Percentiles rank a stretch among this genome's conserved stretches.
Evolutionary conservation across 2,797 vertebrate species (phyloP).

Genomic region (Rhinatrema bivittatum): DNA sequence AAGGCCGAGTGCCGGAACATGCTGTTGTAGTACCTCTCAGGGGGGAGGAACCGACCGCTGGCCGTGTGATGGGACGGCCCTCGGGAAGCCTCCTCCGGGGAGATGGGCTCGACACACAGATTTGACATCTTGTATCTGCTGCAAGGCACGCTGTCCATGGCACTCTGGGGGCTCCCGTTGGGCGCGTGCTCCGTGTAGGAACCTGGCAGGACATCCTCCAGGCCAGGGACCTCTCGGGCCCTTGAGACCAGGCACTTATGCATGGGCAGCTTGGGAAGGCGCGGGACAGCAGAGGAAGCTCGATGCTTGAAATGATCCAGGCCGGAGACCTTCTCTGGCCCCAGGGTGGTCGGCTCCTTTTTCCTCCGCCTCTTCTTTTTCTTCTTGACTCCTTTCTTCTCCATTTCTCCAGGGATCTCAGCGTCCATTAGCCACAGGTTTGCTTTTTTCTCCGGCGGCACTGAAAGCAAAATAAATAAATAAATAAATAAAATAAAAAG

Average conservation of each 20-base stretch:
- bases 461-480: constrained; percentile 50
- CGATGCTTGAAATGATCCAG: constrained; percentile 23
- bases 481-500: no score
- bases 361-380: constrained; percentile 79
- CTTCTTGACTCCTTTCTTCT: constrained; percentile 55
- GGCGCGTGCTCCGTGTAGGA: constrained; percentile 54
- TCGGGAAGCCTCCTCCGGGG: constrained; percentile 34
- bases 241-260: constrained; percentile 74
- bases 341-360: constrained; percentile 63
- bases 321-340: constrained; percentile 22
- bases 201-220: constrained; percentile 58
- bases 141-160: constrained; percentile 19
- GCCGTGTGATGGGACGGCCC: constrained; percentile 42
- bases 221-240: constrained; percentile 31
- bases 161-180: constrained; percentile 11
- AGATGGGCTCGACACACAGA: constrained; percentile 54
- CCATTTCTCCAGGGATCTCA: constrained; percentile 78
- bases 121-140: constrained; percentile 40
- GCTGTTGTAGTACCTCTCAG: constrained; percentile 38
- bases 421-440: constrained; percentile 84
- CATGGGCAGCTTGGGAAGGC: constrained; percentile 76
- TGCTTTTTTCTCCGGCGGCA: constrained; percentile 80
- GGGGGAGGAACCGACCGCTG: constrained; percentile 21
- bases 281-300: constrained; percentile 67
- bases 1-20: constrained; percentile 21